Base-by-base conservation (phyloP, 2,888 invertebrate species). In the Lepidocyrtoides sp. region DNA sequence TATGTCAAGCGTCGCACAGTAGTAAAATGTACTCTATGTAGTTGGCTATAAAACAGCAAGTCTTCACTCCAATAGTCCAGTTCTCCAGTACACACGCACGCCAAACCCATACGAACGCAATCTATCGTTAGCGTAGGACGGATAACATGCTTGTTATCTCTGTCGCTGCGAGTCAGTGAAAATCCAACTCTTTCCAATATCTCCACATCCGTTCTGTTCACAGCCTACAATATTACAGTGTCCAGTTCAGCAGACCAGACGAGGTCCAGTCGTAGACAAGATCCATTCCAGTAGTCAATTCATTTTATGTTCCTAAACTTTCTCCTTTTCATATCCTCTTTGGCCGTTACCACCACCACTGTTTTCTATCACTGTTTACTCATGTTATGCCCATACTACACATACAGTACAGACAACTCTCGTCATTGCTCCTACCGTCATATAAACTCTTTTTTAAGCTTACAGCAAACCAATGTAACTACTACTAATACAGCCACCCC, bases 251-350 rank as follows among this genome's bases (percentile, higher is more conserved):
- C n/a, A 17, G 10, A 26, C 1, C 32, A 44, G 36, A 41, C 23
- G n/a, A n/a, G n/a, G n/a, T n/a, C 44, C 63, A 63, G 66, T n/a
- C 10, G 69, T 4, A 83, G 66, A 51, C 83, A 23, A 83, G 44
- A 82, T 83, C 83, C 63, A 83, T 75, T 75, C 75, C 26, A 75
- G 48, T 44, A 83, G 83, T 83, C 83, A 32, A 83, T 83, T 83
- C 83, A 69, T 83, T 83, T 83, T 83, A 83, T 66, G 83, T 29
- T 20, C 83, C 29, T 48, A 82, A 82, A 83, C 83, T 83, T 83
- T 83, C 69, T 60, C 57, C 57, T 81, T 60, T 36, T 81, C 57
- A 69, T n/a, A 66, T 66, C 69, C 66, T 48, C 66, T 75, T 51
- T 75, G 72, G 72, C 10, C 44, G 82, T 66, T 83, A 83, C 66